Evolutionary conservation across 1,140 invertebrate genomes (phyloP), one percentile per base, ranked within the genome.

Genomic region (Drosophila athabasca): DNA sequence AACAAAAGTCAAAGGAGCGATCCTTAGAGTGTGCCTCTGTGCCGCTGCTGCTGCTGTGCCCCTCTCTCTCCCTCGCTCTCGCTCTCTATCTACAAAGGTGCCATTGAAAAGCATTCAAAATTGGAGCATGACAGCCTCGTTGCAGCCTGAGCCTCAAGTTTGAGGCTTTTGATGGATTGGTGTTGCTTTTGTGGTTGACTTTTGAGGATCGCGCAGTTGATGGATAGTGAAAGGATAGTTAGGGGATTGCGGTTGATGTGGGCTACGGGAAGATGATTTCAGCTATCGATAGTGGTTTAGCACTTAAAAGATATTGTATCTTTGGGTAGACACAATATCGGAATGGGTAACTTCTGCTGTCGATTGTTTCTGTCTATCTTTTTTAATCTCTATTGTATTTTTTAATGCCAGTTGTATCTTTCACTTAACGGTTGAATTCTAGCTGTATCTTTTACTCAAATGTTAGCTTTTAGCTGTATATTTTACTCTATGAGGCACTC

Each of bases 91-190:
- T 50, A 57, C 58, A 67, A 87, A 85, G 69, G 64, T 82, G 82
- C 59, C 83, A 68, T 66, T 87, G 82, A 88, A 88, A 87, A 82
- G 83, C 82, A 87, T 87, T 78, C 66, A 68, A 81, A 87, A 85
- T 85, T 85, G 78, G 81, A 81, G 74, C 81, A 85, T 74, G 68
- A 85, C 67, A 75, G 31, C 31, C 31, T 31, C 31, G 31, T 31
- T 31, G 31, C 31, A 31, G 7, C 0, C 2, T 8, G 62, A 43
- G 35, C 35, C 58, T 44, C 54, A 43, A 78, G 76, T 81, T 76
- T 80, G 41, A 26, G 39, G 9, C 54, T 35, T 52, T 76, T 82
- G 82, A 87, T 82, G 62, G 74, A 82, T 87, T 69, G 78, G 72
- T 76, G 62, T 55, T 73, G 80, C 57, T 26, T 62, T 51, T 78